These are phyloP conservation scores for Eudyptes chrysolophus DNA, from an alignment of 2,113 vertebrate species.

Conservation along the genomic window DNA sequence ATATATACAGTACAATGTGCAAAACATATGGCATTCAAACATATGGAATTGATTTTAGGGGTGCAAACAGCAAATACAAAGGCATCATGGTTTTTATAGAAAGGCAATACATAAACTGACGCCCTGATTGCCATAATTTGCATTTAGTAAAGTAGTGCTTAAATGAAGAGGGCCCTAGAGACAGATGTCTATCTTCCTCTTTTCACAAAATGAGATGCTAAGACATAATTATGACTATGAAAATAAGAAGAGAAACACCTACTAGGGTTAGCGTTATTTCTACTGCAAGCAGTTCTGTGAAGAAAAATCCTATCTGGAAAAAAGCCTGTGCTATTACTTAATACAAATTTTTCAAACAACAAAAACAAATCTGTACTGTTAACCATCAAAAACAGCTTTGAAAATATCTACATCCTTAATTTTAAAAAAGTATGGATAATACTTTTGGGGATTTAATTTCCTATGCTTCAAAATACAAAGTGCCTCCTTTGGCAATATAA, in stretches of 20 bases:
- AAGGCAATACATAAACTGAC: slow-evolving; percentile 75
- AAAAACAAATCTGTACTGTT: slow-evolving; percentile 64
- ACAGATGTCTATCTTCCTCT: slow-evolving; percentile 57
- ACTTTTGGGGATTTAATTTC: slow-evolving; percentile 60
- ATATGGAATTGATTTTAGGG: slow-evolving; percentile 79
- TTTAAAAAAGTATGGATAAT: slow-evolving; percentile 67
- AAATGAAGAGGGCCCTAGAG: slow-evolving; percentile 56
- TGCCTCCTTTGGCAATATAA: slow-evolving; percentile 76
- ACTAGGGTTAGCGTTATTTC: slow-evolving; percentile 37
- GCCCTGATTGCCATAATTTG: slow-evolving; percentile 69
- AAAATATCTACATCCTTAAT: slow-evolving; percentile 76
- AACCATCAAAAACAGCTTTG: slow-evolving; percentile 68
- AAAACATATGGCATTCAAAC: slow-evolving; percentile 94
- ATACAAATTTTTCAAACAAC: slow-evolving; percentile 66
- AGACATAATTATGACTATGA: slow-evolving; percentile 72
- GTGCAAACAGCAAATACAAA: slow-evolving; percentile 86
- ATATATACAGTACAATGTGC: slow-evolving; percentile 99
- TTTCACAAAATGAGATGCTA: slow-evolving; percentile 80
- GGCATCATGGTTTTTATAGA: slow-evolving; percentile 81
- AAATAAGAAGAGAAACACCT: slow-evolving; percentile 70
- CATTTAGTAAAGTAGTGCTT: slow-evolving; percentile 68
- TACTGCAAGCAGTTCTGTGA: slow-evolving; percentile 70
- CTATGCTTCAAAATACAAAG: slow-evolving; percentile 70
- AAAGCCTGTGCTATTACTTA: slow-evolving; percentile 56
- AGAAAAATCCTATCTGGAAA: slow-evolving; percentile 31